Conservation (phyloP, 2,797 vertebrate species). For the Anableps anableps region DNA sequence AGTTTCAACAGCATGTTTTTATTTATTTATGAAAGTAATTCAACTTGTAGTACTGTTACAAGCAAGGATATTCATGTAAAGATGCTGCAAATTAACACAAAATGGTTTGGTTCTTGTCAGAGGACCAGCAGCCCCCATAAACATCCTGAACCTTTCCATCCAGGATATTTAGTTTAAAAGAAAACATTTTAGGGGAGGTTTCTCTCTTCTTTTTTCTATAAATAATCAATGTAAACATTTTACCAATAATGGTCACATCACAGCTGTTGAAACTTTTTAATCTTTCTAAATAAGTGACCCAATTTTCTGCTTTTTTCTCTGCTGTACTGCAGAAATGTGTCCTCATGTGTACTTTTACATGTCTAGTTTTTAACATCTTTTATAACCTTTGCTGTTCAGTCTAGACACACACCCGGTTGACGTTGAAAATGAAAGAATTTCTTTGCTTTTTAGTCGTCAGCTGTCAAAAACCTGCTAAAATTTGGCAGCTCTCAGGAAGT, state of each 20-base stretch:
- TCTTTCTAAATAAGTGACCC: neutral
- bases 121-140: neutral
- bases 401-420: conserved; percentile 21
- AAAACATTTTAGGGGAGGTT: neutral
- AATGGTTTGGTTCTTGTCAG: neutral
- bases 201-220: neutral
- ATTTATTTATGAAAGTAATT: conserved; percentile 17
- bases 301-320: neutral
- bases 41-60: neutral
- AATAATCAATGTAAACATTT: neutral
- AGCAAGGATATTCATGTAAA: conserved; percentile 32
- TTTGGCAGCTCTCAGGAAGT: conserved; percentile 39
- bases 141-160: neutral
- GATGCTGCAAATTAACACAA: conserved; percentile 15
- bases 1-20: conserved; percentile 23
- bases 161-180: neutral
- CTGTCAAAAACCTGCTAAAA: conserved; percentile 49
- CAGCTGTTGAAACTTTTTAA: neutral
- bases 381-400: conserved; percentile 20
- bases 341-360: neutral
- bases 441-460: conserved; percentile 30
- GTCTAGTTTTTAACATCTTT: conserved; percentile 31
- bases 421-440: conserved; percentile 32
- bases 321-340: neutral
- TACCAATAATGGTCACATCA: neutral